Percentiles rank a stretch among this genome's conserved stretches.
These are phyloP conservation scores for Acanthurus lineatus DNA, from an alignment of 2,797 vertebrate species.

Conservation along the genomic window DNA sequence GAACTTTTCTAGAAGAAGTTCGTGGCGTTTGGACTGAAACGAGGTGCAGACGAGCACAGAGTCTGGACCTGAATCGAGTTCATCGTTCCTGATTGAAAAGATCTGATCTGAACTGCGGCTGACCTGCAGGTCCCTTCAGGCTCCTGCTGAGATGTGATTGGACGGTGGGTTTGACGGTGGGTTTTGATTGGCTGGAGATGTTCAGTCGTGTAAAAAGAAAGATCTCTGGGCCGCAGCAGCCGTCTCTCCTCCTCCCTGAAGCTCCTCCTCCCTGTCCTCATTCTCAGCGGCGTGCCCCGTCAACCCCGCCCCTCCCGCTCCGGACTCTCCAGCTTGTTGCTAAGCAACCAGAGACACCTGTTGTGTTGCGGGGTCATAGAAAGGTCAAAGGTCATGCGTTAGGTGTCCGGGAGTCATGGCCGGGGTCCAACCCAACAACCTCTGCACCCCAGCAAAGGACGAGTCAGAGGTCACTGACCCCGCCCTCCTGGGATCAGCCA, in stretches of 20 bases:
- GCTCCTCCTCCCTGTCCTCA: not conserved
- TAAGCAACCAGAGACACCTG: slow-evolving; percentile 38
- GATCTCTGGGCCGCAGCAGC: slow-evolving; percentile 42
- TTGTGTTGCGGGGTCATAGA: slow-evolving; percentile 39
- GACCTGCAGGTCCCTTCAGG: not conserved
- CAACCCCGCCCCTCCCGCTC: slow-evolving; percentile 57
- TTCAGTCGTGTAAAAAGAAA: slow-evolving; percentile 72
- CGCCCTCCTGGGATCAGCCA: slow-evolving; percentile 2
- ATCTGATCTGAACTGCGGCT: not conserved
- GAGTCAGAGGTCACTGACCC: not conserved
- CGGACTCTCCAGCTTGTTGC: slow-evolving; percentile 49
- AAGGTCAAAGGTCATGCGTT: slow-evolving; percentile 42
- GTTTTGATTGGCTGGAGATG: slow-evolving; percentile 59
- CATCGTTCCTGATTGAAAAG: not conserved
- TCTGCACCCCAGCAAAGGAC: not conserved
- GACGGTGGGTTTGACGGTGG: not conserved
- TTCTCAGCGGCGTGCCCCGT: slow-evolving; percentile 36
- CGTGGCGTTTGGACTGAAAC: not conserved
- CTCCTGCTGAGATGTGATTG: slow-evolving; percentile 24
- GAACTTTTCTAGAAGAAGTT: not conserved
- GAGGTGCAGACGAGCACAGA: not conserved
- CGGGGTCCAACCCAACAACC: not conserved
- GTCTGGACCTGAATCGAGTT: not conserved
- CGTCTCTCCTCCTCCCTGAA: not conserved
- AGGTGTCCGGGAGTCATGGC: slow-evolving; percentile 69